Conservation (phyloP, 1,140 invertebrate genomes). For the Homarus americanus region DNA sequence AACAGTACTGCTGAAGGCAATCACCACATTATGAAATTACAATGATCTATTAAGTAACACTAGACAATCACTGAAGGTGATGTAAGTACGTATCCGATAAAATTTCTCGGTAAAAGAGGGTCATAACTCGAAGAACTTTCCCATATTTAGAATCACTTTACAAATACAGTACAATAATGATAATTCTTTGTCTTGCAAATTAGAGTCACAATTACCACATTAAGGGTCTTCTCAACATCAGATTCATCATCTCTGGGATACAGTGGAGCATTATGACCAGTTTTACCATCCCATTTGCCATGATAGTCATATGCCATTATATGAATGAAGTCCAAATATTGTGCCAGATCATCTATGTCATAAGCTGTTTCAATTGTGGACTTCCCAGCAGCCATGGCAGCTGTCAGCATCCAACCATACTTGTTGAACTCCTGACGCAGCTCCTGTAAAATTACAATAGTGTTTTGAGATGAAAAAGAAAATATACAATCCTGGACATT, state of each 20-base stretch:
- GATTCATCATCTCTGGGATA: constrained; percentile 77
- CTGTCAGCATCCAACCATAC: constrained; percentile 79
- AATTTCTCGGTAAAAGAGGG: too few relatives aligned
- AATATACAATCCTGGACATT: too few relatives aligned
- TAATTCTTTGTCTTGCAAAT: too few relatives aligned
- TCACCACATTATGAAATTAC: too few relatives aligned
- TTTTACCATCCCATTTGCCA: constrained; percentile 87
- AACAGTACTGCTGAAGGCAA: too few relatives aligned
- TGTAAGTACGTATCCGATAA: too few relatives aligned
- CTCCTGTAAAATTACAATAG: constrained; percentile 76
- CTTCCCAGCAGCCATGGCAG: constrained; percentile 81
- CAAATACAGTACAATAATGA: too few relatives aligned
- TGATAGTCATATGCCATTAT: constrained; percentile 96
- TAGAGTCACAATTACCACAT: constrained; percentile 57
- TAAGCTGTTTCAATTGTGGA: constrained; percentile 77
- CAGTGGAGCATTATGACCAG: constrained; percentile 85
- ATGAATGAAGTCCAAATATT: constrained; percentile 87
- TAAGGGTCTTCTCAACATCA: constrained; percentile 77
- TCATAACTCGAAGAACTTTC: too few relatives aligned
- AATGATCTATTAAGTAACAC: too few relatives aligned
- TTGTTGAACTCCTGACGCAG: constrained; percentile 80
- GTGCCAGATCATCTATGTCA: constrained; percentile 75
- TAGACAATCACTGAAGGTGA: too few relatives aligned
- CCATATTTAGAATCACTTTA: too few relatives aligned
- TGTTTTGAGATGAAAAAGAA: background rate